Conservation (phyloP, 2,113 vertebrate species). For the Sapayoa aenigma region DNA sequence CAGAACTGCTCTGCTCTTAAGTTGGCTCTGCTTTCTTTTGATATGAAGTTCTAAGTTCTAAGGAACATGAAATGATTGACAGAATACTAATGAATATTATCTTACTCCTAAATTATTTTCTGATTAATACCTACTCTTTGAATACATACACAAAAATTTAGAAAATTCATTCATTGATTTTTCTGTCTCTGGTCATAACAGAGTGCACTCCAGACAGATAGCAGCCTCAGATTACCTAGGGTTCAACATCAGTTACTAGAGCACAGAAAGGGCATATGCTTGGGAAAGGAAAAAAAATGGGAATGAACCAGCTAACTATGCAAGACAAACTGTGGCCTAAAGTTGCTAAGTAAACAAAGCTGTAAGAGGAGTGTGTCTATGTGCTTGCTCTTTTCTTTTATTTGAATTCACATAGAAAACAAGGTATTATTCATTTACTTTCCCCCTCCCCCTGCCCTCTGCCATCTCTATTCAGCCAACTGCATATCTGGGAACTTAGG, state of each 20-base stretch:
- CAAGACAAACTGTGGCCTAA: background rate
- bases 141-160: background rate
- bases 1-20: background rate
- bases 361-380: background rate
- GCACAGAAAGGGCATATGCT: background rate
- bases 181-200: background rate
- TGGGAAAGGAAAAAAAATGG: background rate
- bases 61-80: background rate
- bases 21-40: background rate
- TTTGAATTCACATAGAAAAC: background rate
- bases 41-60: background rate
- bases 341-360: background rate
- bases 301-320: background rate
- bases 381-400: background rate
- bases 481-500: background rate
- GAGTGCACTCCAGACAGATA: background rate
- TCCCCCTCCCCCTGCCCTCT: accelerated
- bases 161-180: background rate
- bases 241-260: background rate
- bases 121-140: background rate
- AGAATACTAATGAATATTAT: background rate
- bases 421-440: background rate
- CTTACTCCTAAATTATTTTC: background rate
- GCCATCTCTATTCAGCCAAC: background rate
- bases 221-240: background rate